These are phyloP conservation scores for Clistopyga incitator DNA, from an alignment of 2,888 invertebrate species.

Conservation along the genomic window DNA sequence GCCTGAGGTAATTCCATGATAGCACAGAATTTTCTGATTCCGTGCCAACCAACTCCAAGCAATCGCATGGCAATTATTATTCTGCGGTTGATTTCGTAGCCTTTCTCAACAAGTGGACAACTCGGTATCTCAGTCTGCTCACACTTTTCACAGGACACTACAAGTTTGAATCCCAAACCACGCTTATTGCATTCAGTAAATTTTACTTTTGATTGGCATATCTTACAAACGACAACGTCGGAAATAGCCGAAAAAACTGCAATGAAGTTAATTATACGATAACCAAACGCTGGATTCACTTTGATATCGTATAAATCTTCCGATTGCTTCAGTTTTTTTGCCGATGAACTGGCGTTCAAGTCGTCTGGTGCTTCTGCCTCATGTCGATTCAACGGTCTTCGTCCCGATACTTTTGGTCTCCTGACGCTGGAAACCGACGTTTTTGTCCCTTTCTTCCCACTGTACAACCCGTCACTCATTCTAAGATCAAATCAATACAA, in stretches of 20 bases:
- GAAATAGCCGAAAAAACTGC: constrained; percentile 65
- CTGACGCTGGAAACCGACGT: too few relatives aligned
- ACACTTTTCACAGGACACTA: constrained; percentile 59
- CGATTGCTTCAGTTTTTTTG: constrained; percentile 62
- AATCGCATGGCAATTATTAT: constrained; percentile 51
- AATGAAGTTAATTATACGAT: constrained; percentile 64
- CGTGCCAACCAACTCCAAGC: constrained; percentile 13
- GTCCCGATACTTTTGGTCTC: too few relatives aligned
- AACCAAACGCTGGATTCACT: constrained; percentile 52
- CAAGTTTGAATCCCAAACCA: constrained; percentile 69
- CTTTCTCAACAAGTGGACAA: too few relatives aligned
- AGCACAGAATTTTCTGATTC: too few relatives aligned
- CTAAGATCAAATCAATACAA: too few relatives aligned
- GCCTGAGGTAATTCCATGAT: too few relatives aligned
- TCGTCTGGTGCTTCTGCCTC: constrained; percentile 43
- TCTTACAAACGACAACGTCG: constrained; percentile 67
- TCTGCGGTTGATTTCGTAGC: too few relatives aligned
- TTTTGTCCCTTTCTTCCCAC: too few relatives aligned
- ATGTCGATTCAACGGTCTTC: too few relatives aligned
- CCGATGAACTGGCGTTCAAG: constrained; percentile 53
- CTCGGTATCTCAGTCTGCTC: constrained; percentile 61
- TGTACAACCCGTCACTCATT: too few relatives aligned
- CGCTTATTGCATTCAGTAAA: constrained; percentile 64
- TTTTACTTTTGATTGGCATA: constrained; percentile 55
- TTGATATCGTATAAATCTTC: constrained; percentile 56